Percentiles rank a stretch among this genome's conserved stretches.
Evolutionary conservation across 2,113 vertebrate genomes (phyloP).

Genomic region (Falcunculus frontatus): DNA sequence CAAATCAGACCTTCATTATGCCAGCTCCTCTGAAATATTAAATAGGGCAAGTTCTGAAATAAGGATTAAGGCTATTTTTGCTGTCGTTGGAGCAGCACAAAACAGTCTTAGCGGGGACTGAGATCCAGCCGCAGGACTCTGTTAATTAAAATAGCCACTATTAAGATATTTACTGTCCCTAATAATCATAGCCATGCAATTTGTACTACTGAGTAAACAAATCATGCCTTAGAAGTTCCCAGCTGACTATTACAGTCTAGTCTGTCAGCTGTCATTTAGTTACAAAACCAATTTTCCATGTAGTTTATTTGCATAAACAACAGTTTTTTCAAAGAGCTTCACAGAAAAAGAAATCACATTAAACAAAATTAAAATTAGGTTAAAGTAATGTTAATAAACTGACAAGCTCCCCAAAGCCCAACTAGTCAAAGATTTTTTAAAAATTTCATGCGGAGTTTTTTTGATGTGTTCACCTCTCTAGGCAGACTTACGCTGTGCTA

Average conservation of each 20-base stretch:
- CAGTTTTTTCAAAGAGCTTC: slow-evolving; percentile 33
- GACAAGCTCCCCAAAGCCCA: slow-evolving; percentile 57
- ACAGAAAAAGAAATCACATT: slow-evolving; percentile 46
- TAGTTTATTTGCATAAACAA: slow-evolving; percentile 61
- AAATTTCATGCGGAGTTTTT: slow-evolving; percentile 43
- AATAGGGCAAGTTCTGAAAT: slow-evolving; percentile 5
- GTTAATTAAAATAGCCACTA: slow-evolving; percentile 52
- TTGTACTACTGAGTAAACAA: slow-evolving; percentile 53
- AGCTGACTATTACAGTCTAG: slow-evolving; percentile 21
- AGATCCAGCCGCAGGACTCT: not conserved
- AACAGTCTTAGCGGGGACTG: not conserved
- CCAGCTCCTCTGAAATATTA: slow-evolving; percentile 2
- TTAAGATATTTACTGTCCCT: slow-evolving; percentile 48
- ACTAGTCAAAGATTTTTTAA: slow-evolving; percentile 1
- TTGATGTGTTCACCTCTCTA: slow-evolving; percentile 46
- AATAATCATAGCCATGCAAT: slow-evolving; percentile 42
- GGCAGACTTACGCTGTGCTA: not conserved
- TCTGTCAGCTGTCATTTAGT: slow-evolving; percentile 52
- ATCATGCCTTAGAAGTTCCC: slow-evolving; percentile 40
- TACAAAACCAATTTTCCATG: slow-evolving; percentile 55
- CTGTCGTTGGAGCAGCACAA: slow-evolving; percentile 10
- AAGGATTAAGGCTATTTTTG: slow-evolving; percentile 24
- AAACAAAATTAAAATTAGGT: slow-evolving; percentile 58
- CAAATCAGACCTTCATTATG: slow-evolving; percentile 12
- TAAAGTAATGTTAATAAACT: slow-evolving; percentile 56